Evolutionary conservation across 2,797 vertebrate genomes (phyloP), one percentile per base, ranked within the genome.

Genomic region (Dicrostonyx torquatus): DNA sequence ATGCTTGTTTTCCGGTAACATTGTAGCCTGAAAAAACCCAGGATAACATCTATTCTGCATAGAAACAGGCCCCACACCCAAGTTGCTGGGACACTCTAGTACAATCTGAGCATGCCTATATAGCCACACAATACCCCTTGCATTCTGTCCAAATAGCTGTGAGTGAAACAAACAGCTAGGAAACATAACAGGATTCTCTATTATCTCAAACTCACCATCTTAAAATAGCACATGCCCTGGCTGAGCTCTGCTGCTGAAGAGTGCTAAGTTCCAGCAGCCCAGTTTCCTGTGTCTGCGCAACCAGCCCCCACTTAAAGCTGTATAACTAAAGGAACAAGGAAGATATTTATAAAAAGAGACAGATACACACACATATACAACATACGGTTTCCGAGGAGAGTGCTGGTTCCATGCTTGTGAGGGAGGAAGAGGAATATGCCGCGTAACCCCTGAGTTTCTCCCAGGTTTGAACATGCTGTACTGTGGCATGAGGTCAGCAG

Each of bases 351-450:
- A 77, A 17, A 80, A 94, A 79, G 94, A 95, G 91, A 97, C 95
- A 97, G 96, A 97, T 97, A 97, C 97, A 97, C 97, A 97, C 97
- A 97, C 97, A 97, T 93, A 97, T 15, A 96, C 97, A 97, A 98
- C 97, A 1, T 97, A 98, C 92, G 48, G 96, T 96, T 98, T 92
- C 92, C 2, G 96, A 97, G 90, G 97, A 97, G 48, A 90, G 89
- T 0, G 48, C 98, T 90, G 93, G 95, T 82, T 98, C 98, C 98
- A 97, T 97, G 97, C 95, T n/a, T 94, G 95, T 70, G 2, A 90
- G n/a, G 31, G 76, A 85, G 90, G 53, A n/a, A 90, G 90, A 95
- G 84, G 93, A 97, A 96, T 86, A 13, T 0, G 14, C 96, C 13
- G 94, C 40, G 83, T n/a, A 90, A 87, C 29, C 87, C 92, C 91